phyloP scores from a whole-genome alignment of 2,113 vertebrate genomes.

The Regulus satrapa region DNA sequence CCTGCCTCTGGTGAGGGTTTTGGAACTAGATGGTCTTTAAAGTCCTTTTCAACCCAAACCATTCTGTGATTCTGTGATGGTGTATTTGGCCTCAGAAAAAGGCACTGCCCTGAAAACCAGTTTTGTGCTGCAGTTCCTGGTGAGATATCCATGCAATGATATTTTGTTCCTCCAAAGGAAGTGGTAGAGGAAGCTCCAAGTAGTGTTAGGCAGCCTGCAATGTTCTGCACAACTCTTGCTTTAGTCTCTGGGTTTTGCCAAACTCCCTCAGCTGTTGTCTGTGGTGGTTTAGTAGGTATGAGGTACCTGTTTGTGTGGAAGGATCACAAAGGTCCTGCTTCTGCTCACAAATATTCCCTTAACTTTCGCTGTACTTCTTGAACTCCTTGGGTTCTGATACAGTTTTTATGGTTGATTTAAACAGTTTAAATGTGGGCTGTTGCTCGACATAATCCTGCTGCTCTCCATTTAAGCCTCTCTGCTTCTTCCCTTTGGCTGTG shows the following conservation, averaged over 20 bases:
- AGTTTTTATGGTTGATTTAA: not conserved
- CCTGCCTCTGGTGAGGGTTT: not conserved
- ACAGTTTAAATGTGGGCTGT: not conserved
- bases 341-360: not conserved
- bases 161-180: not conserved
- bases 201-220: rapidly evolving
- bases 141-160: rapidly evolving
- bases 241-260: not conserved
- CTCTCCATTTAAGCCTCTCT: not conserved
- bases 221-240: not conserved
- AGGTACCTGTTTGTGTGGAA: not conserved
- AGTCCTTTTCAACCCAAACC: not conserved
- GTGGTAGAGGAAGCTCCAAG: not conserved
- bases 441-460: not conserved
- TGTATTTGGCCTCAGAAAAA: not conserved
- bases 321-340: not conserved
- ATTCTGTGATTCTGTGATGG: not conserved
- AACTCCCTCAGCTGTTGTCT: not conserved
- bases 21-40: not conserved
- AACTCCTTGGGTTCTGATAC: not conserved
- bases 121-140: not conserved
- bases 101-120: not conserved
- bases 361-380: not conserved
- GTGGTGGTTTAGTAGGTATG: not conserved
- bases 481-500: not conserved